A percentile compares a stretch with the other conserved stretches of the same genome.
phyloP scores from a whole-genome alignment of 2,888 invertebrate genomes.

The Deilephila porcellus region DNA sequence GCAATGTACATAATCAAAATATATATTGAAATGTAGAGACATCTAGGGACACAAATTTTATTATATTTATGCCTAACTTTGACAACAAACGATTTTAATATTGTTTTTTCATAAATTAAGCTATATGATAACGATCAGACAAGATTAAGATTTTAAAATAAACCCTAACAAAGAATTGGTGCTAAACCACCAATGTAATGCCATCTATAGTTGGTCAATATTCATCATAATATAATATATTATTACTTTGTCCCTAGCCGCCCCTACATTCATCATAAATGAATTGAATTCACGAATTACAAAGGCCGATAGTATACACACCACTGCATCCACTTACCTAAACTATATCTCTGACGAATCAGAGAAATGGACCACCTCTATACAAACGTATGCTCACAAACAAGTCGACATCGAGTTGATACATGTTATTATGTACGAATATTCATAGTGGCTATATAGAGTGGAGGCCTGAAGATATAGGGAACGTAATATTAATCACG shows the following conservation, averaged over 20 bases:
- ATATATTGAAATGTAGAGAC: background rate
- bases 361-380: background rate
- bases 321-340: background rate
- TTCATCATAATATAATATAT: no score
- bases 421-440: background rate
- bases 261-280: background rate
- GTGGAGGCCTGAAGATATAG: no score
- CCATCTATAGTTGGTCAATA: no score
- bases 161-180: no score
- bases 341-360: background rate
- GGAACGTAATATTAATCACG: no score
- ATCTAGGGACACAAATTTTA: background rate
- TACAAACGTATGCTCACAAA: background rate
- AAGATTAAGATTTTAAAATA: no score
- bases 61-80: background rate
- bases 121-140: no score
- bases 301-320: background rate
- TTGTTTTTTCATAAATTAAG: no score
- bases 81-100: no score
- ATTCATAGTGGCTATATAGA: no score
- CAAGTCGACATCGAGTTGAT: background rate
- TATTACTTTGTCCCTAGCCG: no score
- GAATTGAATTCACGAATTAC: constrained; percentile 12
- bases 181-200: no score
- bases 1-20: constrained; percentile 20